Conservation (phyloP, 2,797 vertebrate species). For the Centroberyx gerrardi region DNA sequence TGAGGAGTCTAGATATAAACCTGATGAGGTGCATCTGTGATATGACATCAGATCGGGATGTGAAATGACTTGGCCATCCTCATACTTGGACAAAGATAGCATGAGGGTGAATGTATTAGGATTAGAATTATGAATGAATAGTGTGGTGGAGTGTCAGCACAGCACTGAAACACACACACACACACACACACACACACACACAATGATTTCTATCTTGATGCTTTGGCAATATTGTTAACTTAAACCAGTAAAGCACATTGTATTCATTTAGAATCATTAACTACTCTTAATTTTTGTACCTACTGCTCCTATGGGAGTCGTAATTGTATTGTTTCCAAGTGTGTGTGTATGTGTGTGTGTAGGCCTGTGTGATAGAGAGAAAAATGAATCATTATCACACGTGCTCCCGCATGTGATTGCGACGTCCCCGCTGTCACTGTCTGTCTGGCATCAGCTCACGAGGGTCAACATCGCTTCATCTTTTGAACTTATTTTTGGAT, state of each 20-base stretch:
- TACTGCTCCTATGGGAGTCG: too few species aligned
- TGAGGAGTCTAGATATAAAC: not conserved
- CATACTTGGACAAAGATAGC: not conserved
- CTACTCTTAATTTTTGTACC: too few species aligned
- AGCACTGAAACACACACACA: too few species aligned
- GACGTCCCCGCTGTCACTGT: conserved; percentile 70
- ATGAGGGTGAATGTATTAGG: not conserved
- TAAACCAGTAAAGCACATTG: too few species aligned
- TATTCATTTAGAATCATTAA: too few species aligned
- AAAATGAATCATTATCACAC: conserved; percentile 40
- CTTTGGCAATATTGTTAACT: too few species aligned
- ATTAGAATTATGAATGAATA: too few species aligned
- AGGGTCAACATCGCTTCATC: conserved; percentile 53
- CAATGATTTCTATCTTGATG: too few species aligned
- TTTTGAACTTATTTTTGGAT: conserved; percentile 83
- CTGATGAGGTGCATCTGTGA: too few species aligned
- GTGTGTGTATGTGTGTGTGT: conserved; percentile 10
- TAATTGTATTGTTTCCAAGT: too few species aligned
- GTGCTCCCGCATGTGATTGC: conserved; percentile 70
- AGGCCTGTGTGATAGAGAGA: not conserved
- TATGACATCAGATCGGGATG: not conserved
- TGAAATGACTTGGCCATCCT: not conserved
- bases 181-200: too few species aligned
- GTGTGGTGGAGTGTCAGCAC: too few species aligned
- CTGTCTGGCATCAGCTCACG: conserved; percentile 51